Percentiles rank a stretch among this genome's conserved stretches.
Evolutionary conservation across 2,888 invertebrate species (phyloP).

Genomic region (Acheta domesticus): DNA sequence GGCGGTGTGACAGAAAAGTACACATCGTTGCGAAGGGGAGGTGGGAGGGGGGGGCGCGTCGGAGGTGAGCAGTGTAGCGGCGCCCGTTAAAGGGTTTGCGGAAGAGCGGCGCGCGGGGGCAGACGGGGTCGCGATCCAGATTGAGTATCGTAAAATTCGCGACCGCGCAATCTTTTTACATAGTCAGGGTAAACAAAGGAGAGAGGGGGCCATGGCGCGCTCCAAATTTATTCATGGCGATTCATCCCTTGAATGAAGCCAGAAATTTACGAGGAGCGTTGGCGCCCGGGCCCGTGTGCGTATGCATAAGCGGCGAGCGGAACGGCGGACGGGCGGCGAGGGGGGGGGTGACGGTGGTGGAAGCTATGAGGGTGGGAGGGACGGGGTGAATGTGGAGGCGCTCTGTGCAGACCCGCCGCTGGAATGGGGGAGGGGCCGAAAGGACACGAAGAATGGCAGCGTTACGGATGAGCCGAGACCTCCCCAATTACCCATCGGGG

Average conservation of each 20-base stretch:
- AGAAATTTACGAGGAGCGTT: background rate
- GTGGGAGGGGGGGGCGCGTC: too few relatives aligned
- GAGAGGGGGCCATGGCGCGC: background rate
- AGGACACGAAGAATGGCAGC: too few relatives aligned
- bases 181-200: conserved; percentile 3
- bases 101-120: too few relatives aligned
- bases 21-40: too few relatives aligned
- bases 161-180: conserved; percentile 4
- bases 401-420: background rate
- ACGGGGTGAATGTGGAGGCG: background rate
- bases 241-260: conserved; percentile 1
- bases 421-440: too few relatives aligned
- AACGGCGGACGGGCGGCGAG: background rate
- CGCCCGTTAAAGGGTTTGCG: too few relatives aligned
- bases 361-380: background rate
- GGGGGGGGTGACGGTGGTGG: background rate
- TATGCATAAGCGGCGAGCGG: background rate
- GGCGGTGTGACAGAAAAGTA: too few relatives aligned
- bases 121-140: background rate
- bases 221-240: conserved; percentile 3
- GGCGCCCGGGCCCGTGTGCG: background rate
- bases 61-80: too few relatives aligned
- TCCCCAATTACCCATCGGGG: too few relatives aligned
- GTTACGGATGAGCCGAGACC: too few relatives aligned
- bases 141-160: background rate